phyloP scores from a whole-genome alignment of 2,113 vertebrate genomes.

The Isichthys henryi region DNA sequence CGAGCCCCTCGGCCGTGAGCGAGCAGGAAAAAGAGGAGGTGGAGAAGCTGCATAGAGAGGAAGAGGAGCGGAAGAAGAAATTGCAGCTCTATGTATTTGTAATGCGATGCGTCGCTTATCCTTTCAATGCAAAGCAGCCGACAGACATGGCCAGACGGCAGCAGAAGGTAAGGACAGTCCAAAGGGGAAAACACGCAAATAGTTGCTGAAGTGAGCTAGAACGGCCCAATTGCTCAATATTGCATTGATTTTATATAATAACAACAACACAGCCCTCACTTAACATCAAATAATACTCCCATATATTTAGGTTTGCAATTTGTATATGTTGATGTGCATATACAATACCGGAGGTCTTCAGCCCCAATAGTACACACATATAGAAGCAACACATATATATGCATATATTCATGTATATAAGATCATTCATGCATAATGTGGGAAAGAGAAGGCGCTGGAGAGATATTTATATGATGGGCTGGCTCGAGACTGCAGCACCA shows the following conservation, averaged over 20 bases:
- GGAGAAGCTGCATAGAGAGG: conserved; percentile 88
- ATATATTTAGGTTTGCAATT: background rate
- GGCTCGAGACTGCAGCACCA: conserved; percentile 24
- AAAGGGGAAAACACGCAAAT: background rate
- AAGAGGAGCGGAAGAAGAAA: conserved; percentile 91
- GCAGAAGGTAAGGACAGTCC: conserved; percentile 80
- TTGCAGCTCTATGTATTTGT: conserved; percentile 97
- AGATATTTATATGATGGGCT: background rate
- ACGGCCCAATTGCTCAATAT: background rate
- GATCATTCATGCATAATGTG: conserved; percentile 5
- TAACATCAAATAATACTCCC: background rate
- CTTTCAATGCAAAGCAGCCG: conserved; percentile 96
- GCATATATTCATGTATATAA: background rate
- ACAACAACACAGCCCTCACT: background rate
- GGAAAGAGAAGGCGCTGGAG: background rate
- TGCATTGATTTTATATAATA: background rate
- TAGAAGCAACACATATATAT: background rate
- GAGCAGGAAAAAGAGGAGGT: conserved; percentile 92
- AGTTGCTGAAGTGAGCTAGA: background rate
- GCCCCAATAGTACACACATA: background rate
- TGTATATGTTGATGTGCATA: background rate
- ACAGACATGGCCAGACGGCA: conserved; percentile 96
- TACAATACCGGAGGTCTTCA: background rate
- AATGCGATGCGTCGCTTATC: conserved; percentile 92
- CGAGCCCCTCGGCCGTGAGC: conserved; percentile 83